Base-by-base conservation (phyloP, 2,888 invertebrate species). In the Pollenia labialis region DNA sequence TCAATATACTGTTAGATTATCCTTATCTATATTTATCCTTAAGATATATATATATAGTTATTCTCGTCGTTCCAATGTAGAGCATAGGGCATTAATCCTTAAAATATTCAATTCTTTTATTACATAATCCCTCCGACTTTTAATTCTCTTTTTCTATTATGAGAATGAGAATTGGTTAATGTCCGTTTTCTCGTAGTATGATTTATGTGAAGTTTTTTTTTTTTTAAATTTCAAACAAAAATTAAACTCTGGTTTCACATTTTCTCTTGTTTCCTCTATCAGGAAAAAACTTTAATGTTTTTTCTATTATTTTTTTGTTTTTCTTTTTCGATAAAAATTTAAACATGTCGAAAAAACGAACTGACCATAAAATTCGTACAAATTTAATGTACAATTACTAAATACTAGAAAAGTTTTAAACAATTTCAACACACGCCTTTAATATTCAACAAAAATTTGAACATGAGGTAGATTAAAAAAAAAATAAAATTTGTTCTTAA, bases 341-440 rank as follows among this genome's bases (percentile, higher is more conserved):
- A 60, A 40, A 23, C 3, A 12, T 23, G 2, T 16, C 18, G 12
- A 32, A 54, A 58, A n/a, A 14, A 46, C 8, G 16, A 32, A 40
- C 46, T 58, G 48, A 56, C 71, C 71, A 81, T 60, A 64, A 80
- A 76, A 32, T 76, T 62, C 71, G 81, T 66, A 72, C 52, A 76
- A 76, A 76, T 72, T 85, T 85, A 81, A 72, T 85, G 23, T 50
- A 8, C 69, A 69, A 52, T 68, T 68, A 56, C 7, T 4, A 50
- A 69, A 18, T 32, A 48, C 40, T 10, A 58, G 16, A 56, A 18
- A 42, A 77, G 42, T 68, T 68, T 58, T 0, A 79, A 79, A 50
- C 40, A 58, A 58, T 62, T 14, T 10, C 46, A 56, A 58, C 14
- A 69, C 14, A 68, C 58, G 77, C 77, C 77, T 50, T 66, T 11